A percentile compares a stretch with the other conserved stretches of the same genome.
Conservation (phyloP, 2,888 invertebrate species). For the Biston betularia region DNA sequence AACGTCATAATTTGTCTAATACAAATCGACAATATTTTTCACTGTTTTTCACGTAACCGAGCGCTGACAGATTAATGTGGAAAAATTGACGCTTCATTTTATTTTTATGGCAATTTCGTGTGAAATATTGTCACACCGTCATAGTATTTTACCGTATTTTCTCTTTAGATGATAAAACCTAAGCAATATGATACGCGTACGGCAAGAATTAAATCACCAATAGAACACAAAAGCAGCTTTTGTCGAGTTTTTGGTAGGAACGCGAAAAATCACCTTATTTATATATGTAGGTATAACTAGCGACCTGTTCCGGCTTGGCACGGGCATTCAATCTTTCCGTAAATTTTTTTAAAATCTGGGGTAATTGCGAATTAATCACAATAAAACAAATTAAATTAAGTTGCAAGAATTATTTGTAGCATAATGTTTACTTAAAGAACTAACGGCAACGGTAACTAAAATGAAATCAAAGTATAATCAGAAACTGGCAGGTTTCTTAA, state of each 20-base stretch:
- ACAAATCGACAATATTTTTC: constrained; percentile 34
- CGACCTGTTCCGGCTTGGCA: no score
- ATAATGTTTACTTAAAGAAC: no score
- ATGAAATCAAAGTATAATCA: neutral
- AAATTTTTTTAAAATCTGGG: no score
- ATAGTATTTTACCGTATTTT: constrained; percentile 16
- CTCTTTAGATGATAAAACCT: neutral
- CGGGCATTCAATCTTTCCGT: no score
- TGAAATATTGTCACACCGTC: constrained; percentile 25
- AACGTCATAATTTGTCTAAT: constrained; percentile 26
- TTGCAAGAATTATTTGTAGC: no score
- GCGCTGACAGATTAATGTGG: constrained; percentile 35
- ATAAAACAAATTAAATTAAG: no score
- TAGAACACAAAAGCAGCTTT: neutral
- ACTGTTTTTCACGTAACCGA: constrained; percentile 32
- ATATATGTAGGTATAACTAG: no score
- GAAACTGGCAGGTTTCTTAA: constrained; percentile 57
- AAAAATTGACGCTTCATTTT: constrained; percentile 31
- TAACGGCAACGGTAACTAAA: no score
- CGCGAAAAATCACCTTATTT: no score
- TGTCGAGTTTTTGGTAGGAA: no score
- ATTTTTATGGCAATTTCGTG: constrained; percentile 21
- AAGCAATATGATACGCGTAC: neutral
- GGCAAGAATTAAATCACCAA: neutral
- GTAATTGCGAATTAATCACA: no score